phyloP scores from a whole-genome alignment of 2,888 invertebrate species.

The Blastobasis adustella region DNA sequence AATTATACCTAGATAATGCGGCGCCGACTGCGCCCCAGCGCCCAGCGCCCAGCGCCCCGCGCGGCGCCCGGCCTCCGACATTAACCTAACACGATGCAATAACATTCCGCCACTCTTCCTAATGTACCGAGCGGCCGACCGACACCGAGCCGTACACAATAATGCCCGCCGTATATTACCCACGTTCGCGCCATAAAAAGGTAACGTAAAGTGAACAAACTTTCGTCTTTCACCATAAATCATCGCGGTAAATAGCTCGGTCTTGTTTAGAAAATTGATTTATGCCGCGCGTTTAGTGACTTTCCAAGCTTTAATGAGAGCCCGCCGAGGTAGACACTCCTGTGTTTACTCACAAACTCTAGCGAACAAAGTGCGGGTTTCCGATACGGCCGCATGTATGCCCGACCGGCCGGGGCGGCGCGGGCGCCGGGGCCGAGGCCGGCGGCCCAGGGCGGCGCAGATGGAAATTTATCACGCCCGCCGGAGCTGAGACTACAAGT shows the following conservation, averaged over 20 bases:
- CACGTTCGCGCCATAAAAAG: slow-evolving; percentile 29
- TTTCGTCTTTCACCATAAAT: slow-evolving; percentile 47
- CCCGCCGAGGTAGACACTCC: not conserved
- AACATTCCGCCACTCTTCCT: slow-evolving; percentile 51
- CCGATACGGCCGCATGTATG: not conserved
- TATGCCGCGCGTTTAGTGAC: slow-evolving; percentile 53
- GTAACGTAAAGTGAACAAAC: slow-evolving; percentile 30
- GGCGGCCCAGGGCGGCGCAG: slow-evolving; percentile 35
- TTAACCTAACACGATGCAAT: slow-evolving; percentile 61
- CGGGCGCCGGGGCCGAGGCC: not conserved
- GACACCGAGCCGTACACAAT: slow-evolving; percentile 29
- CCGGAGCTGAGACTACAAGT: slow-evolving; percentile 68
- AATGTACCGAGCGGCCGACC: slow-evolving; percentile 30
- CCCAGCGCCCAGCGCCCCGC: slow-evolving; percentile 21
- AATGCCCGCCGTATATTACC: slow-evolving; percentile 26
- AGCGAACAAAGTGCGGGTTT: not conserved
- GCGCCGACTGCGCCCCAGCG: slow-evolving; percentile 47
- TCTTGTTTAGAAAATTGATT: slow-evolving; percentile 57
- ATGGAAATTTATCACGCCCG: slow-evolving; percentile 72
- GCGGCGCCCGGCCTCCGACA: slow-evolving; percentile 33
- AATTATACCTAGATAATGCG: slow-evolving; percentile 70
- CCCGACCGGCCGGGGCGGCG: not conserved
- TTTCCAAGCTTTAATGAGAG: slow-evolving; percentile 35
- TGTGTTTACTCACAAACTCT: not conserved
- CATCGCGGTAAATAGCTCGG: slow-evolving; percentile 50